Percentiles rank a stretch among this genome's conserved stretches.
Conservation (phyloP, 2,113 vertebrate genomes). For the Periophthalmodon schlosseri region DNA sequence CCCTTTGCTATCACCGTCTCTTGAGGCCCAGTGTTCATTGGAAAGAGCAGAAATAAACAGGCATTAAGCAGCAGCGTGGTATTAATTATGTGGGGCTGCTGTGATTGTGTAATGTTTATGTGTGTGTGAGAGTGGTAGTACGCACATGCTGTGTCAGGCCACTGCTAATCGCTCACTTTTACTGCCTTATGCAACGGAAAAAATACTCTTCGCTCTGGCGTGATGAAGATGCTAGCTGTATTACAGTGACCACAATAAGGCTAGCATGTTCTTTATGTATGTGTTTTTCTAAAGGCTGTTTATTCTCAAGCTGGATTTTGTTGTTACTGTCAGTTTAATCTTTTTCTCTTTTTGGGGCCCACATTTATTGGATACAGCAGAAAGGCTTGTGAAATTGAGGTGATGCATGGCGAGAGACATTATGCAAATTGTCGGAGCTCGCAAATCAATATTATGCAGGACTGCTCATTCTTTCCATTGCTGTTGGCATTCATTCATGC, state of each 20-base stretch:
- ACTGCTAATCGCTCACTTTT: constrained; percentile 61
- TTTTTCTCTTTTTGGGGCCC: neutral
- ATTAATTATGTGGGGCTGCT: constrained; percentile 63
- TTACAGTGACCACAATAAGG: neutral
- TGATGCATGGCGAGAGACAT: too few relatives aligned
- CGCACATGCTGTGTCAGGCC: constrained; percentile 48
- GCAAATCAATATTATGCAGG: too few relatives aligned
- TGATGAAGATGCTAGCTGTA: neutral
- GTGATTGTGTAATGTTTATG: constrained; percentile 66
- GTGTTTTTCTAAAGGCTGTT: neutral
- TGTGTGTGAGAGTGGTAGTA: constrained; percentile 21
- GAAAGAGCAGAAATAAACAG: constrained; percentile 62
- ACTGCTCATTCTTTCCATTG: too few relatives aligned
- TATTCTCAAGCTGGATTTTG: neutral
- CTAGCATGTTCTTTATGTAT: too few relatives aligned
- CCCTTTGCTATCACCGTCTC: constrained; percentile 18
- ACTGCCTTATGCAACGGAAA: constrained; percentile 39
- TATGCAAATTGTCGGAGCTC: too few relatives aligned
- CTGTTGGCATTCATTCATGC: too few relatives aligned
- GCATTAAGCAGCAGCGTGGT: constrained; percentile 67
- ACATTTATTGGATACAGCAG: neutral
- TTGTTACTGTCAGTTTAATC: neutral
- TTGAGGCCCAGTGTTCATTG: constrained; percentile 51
- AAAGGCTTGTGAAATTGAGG: neutral
- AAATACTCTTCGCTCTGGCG: constrained; percentile 19